Percentiles rank a stretch among this genome's conserved stretches.
Conservation (phyloP, 2,888 invertebrate species). For the Leistus spinibarbis region DNA sequence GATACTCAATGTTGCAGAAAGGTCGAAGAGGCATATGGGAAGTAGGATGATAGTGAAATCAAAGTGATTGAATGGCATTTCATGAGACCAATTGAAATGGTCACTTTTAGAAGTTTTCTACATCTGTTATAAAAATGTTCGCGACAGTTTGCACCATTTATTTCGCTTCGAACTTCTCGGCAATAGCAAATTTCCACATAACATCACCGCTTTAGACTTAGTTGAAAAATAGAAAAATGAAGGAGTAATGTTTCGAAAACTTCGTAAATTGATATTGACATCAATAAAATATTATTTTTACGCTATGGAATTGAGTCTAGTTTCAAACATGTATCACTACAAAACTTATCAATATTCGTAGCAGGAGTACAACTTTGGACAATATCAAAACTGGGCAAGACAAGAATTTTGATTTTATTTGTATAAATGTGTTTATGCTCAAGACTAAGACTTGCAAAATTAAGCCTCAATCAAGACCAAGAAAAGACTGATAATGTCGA, state of each 20-base stretch:
- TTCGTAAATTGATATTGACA: background rate
- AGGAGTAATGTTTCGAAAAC: background rate
- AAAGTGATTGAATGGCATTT: conserved; percentile 26
- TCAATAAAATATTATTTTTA: background rate
- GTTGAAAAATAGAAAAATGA: background rate
- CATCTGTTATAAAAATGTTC: conserved; percentile 23
- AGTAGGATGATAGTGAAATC: no score
- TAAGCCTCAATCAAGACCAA: no score
- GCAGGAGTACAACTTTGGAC: no score
- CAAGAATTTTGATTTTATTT: no score
- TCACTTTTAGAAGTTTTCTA: conserved; percentile 32
- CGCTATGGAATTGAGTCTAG: background rate
- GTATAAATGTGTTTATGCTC: no score
- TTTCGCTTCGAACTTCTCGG: conserved; percentile 20
- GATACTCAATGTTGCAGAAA: background rate
- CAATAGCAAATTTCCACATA: conserved; percentile 33
- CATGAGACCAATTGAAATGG: conserved; percentile 25
- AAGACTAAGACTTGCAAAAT: no score
- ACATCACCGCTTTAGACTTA: background rate
- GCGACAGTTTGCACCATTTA: conserved; percentile 13
- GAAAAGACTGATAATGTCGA: no score
- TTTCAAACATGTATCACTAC: no score
- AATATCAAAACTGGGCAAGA: no score
- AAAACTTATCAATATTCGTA: no score
- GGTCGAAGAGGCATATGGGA: no score